Percentiles rank a stretch among this genome's conserved stretches.
Conservation (phyloP, 2,797 vertebrate genomes). For the Protosalanx chinensis region DNA sequence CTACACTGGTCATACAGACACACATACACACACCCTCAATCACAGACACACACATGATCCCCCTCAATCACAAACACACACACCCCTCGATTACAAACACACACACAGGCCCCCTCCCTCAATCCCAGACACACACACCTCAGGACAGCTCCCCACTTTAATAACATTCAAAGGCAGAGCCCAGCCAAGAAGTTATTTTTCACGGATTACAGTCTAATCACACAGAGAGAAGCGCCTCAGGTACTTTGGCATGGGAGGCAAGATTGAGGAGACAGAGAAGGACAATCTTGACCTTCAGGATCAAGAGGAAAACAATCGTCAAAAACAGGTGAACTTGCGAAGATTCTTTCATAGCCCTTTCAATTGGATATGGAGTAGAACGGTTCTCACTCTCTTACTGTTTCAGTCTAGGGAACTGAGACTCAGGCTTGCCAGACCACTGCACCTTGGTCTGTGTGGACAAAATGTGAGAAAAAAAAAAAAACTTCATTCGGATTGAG, state of each 20-base stretch:
- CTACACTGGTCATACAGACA: not conserved
- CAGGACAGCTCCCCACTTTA: constrained; percentile 59
- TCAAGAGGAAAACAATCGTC: constrained; percentile 50
- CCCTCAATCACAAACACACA: too few relatives aligned
- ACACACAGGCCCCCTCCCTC: not conserved
- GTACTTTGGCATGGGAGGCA: constrained; percentile 46
- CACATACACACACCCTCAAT: not conserved
- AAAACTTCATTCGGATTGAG: too few relatives aligned
- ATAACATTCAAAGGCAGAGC: constrained; percentile 68
- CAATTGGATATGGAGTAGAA: not conserved
- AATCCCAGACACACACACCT: constrained; percentile 44
- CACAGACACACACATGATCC: not conserved
- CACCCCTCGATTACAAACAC: not conserved
- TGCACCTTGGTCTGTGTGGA: too few relatives aligned
- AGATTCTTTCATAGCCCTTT: constrained; percentile 23
- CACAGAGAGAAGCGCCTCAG: constrained; percentile 58
- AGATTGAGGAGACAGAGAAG: constrained; percentile 35
- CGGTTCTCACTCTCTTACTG: not conserved
- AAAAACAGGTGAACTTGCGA: constrained; percentile 27
- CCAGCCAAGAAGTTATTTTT: constrained; percentile 63
- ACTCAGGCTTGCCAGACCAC: too few relatives aligned
- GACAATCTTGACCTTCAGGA: constrained; percentile 67
- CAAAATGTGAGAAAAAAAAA: too few relatives aligned
- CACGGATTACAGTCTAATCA: constrained; percentile 75
- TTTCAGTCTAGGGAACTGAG: too few relatives aligned